These are phyloP conservation scores for Trachelus iudaicus DNA, from an alignment of 2,888 invertebrate genomes.

Conservation along the genomic window DNA sequence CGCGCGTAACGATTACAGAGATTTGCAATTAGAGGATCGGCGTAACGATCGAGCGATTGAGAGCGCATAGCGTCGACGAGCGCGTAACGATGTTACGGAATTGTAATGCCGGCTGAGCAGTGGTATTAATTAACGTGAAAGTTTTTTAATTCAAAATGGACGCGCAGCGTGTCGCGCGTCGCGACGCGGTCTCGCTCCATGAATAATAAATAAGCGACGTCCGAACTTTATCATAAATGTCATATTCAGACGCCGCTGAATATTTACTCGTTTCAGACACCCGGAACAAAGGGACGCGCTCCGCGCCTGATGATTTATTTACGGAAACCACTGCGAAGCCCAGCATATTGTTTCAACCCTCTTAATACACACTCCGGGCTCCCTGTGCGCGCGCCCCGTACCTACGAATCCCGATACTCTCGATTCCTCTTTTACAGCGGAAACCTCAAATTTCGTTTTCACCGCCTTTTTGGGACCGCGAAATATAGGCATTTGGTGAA, in stretches of 20 bases:
- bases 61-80: neutral
- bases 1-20: neutral
- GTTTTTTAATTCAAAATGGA: conserved; percentile 44
- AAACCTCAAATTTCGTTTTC: no score
- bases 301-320: conserved; percentile 31
- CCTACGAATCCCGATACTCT: no score
- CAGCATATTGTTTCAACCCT: conserved; percentile 22
- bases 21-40: neutral
- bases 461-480: no score
- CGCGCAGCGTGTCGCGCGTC: conserved; percentile 2
- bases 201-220: conserved; percentile 45
- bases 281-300: conserved; percentile 27
- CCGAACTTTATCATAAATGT: conserved; percentile 49
- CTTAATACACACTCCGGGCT: neutral
- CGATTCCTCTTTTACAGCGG: no score
- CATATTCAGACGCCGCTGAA: conserved; percentile 42
- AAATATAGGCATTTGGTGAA: no score
- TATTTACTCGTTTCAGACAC: conserved; percentile 37
- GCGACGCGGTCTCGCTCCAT: conserved; percentile 27
- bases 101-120: conserved; percentile 24
- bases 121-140: conserved; percentile 48
- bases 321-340: conserved; percentile 11
- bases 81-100: conserved; percentile 5
- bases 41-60: neutral
- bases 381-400: neutral